Conservation (phyloP, 2,113 vertebrate genomes). For the Vulpes ferrilata region DNA sequence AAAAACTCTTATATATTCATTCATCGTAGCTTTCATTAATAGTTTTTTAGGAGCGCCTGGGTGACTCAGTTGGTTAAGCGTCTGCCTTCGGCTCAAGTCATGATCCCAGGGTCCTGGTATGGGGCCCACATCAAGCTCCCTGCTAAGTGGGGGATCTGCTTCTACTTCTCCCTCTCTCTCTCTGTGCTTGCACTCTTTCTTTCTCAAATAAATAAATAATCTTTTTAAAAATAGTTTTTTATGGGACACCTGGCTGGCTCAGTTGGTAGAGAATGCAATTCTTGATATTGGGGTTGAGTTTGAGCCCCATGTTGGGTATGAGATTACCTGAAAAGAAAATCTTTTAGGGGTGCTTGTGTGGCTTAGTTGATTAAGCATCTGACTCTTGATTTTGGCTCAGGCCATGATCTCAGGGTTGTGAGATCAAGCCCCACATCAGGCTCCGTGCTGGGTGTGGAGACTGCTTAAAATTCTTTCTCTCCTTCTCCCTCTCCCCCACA, state of each 20-base stretch:
- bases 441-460: no score
- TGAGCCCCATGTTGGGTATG: background rate
- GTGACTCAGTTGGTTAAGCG: background rate
- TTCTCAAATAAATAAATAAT: background rate
- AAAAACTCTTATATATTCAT: background rate
- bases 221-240: background rate
- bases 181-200: background rate
- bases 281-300: background rate
- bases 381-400: no score
- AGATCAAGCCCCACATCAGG: no score
- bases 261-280: background rate
- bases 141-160: background rate
- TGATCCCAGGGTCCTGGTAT: background rate
- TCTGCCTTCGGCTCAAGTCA: background rate
- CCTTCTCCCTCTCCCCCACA: no score
- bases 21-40: background rate
- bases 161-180: background rate
- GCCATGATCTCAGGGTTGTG: no score
- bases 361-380: no score
- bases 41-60: background rate
- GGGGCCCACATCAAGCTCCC: fast-evolving
- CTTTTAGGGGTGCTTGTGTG: no score
- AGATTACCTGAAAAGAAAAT: background rate
- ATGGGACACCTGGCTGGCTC: background rate
- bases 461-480: no score